A percentile compares a stretch with the other conserved stretches of the same genome.
Conservation (phyloP, 53 echinoderm and acorn worm genomes). For the Holothuria scabra region DNA sequence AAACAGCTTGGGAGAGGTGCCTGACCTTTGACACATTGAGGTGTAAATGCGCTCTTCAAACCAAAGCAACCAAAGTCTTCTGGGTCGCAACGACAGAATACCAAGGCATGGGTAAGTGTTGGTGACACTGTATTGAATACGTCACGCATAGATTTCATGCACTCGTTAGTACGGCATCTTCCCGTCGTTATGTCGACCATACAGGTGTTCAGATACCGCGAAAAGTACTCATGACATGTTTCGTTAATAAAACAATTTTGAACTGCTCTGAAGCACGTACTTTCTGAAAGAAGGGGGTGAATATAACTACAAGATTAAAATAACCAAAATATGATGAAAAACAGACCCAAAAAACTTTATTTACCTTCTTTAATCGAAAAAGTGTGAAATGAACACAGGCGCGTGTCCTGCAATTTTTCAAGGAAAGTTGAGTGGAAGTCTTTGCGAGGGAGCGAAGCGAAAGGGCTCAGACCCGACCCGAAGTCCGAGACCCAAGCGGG, state of each 20-base stretch:
- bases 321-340: too few relatives aligned
- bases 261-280: constrained; percentile 12
- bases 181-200: not conserved
- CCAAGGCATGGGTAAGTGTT: constrained; percentile 3
- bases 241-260: not conserved
- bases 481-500: too few relatives aligned
- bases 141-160: constrained; percentile 9
- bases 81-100: constrained; percentile 9
- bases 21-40: constrained; percentile 9
- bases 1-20: constrained; percentile 8
- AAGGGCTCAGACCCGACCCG: too few relatives aligned
- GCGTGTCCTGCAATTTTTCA: too few relatives aligned
- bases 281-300: not conserved
- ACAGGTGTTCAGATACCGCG: constrained; percentile 9
- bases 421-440: too few relatives aligned
- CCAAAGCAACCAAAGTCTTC: not conserved
- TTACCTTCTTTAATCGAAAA: too few relatives aligned
- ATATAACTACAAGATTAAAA: too few relatives aligned
- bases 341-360: too few relatives aligned
- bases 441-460: too few relatives aligned
- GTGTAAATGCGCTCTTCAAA: not conserved
- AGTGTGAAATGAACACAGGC: too few relatives aligned
- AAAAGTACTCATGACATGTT: constrained; percentile 11
- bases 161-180: not conserved
- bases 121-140: constrained; percentile 23